Evolutionary conservation across 2,797 vertebrate species (phyloP).

Genomic region (Falco biarmicus): DNA sequence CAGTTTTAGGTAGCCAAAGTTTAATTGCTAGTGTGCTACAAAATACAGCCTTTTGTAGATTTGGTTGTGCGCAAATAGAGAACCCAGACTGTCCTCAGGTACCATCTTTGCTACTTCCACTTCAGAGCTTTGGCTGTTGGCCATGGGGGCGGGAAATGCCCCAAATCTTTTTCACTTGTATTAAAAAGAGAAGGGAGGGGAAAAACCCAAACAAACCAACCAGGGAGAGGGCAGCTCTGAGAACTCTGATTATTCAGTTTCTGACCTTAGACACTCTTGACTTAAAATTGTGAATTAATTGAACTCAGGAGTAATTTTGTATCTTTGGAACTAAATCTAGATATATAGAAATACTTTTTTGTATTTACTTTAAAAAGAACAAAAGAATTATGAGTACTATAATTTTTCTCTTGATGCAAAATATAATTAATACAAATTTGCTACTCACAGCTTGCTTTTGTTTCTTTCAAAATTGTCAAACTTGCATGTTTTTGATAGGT

Average conservation of each 20-base stretch:
- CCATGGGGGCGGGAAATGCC: too few species aligned
- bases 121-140: background rate
- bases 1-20: background rate
- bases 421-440: background rate
- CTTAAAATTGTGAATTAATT: background rate
- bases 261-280: background rate
- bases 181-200: background rate
- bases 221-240: background rate
- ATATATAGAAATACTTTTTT: background rate
- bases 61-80: fast-evolving
- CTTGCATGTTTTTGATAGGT: background rate
- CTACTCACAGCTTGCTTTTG: background rate
- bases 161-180: background rate
- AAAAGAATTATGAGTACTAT: background rate
- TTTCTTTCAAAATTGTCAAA: background rate
- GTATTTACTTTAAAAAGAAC: background rate
- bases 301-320: background rate
- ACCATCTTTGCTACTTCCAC: background rate
- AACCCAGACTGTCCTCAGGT: background rate
- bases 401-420: background rate
- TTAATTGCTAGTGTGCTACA: background rate
- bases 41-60: background rate
- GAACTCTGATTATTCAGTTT: background rate
- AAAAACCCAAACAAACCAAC: background rate
- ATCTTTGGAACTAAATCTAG: background rate